Base-by-base conservation (phyloP, 2,888 invertebrate genomes). In the Lacanobia wlatinum region DNA sequence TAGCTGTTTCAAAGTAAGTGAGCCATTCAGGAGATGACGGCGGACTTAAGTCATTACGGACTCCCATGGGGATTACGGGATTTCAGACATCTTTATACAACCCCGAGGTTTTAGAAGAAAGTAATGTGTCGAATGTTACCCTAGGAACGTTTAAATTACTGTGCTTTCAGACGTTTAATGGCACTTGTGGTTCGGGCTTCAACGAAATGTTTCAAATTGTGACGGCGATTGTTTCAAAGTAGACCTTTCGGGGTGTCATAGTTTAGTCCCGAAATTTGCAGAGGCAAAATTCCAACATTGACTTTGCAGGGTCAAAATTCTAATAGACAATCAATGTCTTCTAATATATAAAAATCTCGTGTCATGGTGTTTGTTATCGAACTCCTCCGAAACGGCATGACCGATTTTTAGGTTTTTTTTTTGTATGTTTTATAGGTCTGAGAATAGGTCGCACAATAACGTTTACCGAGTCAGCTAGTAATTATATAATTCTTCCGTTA, bases 1-100 rank as follows among this genome's bases (percentile, higher is more conserved):
- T 65, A 68, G 64, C 73, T 71, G 67, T 62, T 80, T 72, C 64
- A 82, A 79, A 80, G 67, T 83, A 82, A 78, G 67, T 73, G 61
- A 50, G 56, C 70, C 70, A 81, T 80, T 80, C 68, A 68, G 50
- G 59, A 62, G 67, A 83, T 63, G 53, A 52, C 64, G 70, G 61
- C 67, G 40, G 70, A 65, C 78, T 80, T 70, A 55, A 83, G 80
- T 66, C 79, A 79, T 78, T 82, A 67, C 23, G n/a, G 28, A 38
- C 28, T 78, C 66, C 66, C 59, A 62, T 61, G 50, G 56, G 70
- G 63, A 67, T 78, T 56, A 50, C 43, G 28, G 65, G 73, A 62
- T 58, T 62, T 56, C 18, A 52, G 62, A 50, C 64, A 46, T 58
- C 64, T 65, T 83, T 48, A 70, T 53, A 40, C 46, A 23, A 34